Evolutionary conservation across 1,140 invertebrate genomes (phyloP).

Genomic region (Kradibia gibbosae): DNA sequence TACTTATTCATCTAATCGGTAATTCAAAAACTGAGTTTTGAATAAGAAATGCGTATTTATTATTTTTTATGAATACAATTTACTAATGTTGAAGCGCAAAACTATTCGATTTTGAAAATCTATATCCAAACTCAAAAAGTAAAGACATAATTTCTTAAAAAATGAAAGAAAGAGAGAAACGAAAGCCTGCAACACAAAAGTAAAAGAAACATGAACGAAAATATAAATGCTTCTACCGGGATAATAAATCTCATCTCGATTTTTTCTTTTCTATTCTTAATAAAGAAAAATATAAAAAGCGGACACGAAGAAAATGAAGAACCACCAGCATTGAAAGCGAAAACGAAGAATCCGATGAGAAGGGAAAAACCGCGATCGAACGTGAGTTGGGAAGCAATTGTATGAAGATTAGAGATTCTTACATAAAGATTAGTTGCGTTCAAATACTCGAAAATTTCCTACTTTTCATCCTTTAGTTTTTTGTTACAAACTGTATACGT

Average conservation of each 20-base stretch:
- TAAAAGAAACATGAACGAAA: neutral
- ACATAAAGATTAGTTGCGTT: constrained; percentile 7
- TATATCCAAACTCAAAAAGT: too few species aligned
- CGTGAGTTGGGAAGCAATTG: constrained; percentile 30
- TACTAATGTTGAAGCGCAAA: too few species aligned
- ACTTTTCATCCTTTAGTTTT: neutral
- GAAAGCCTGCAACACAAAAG: too few species aligned
- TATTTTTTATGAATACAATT: neutral
- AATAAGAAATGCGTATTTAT: too few species aligned
- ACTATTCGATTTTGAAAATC: too few species aligned
- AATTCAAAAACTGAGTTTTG: neutral
- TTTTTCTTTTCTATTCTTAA: neutral
- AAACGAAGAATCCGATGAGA: neutral
- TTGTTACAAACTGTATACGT: neutral
- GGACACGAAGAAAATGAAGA: neutral
- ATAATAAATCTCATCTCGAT: constrained; percentile 25
- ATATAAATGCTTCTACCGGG: neutral
- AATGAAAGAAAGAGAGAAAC: too few species aligned
- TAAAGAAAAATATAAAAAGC: neutral
- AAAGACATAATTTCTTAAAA: too few species aligned
- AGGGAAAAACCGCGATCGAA: neutral
- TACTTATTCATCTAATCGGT: neutral
- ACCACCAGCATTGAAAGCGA: constrained; percentile 29
- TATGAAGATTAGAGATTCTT: neutral
- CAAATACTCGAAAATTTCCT: neutral